These are phyloP conservation scores for Emys orbicularis DNA, from an alignment of 2,797 vertebrate genomes.

Conservation along the genomic window DNA sequence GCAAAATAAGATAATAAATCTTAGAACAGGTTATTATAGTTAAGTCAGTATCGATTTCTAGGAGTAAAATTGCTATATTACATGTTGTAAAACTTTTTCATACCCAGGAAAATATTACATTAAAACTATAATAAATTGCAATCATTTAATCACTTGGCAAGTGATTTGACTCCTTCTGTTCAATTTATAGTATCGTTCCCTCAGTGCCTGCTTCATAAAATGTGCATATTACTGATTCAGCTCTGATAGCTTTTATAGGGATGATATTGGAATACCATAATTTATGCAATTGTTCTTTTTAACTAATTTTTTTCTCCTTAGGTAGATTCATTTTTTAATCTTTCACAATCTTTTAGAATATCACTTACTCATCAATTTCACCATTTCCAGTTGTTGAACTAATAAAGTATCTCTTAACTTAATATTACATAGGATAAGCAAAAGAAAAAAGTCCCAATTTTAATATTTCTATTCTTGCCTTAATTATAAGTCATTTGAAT, in stretches of 20 bases:
- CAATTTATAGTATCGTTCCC: conserved; percentile 66
- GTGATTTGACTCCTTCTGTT: conserved; percentile 66
- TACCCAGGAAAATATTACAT: conserved; percentile 70
- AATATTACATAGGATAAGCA: neutral
- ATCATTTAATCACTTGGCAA: conserved; percentile 73
- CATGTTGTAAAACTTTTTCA: conserved; percentile 68
- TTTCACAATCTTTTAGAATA: conserved; percentile 21
- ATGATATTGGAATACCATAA: conserved; percentile 30
- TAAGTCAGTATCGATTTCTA: conserved; percentile 61
- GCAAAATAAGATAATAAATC: conserved; percentile 69
- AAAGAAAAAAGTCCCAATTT: neutral
- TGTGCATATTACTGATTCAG: conserved; percentile 50
- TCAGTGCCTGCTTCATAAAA: conserved; percentile 67
- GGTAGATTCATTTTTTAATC: conserved; percentile 18
- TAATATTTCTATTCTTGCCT: conserved; percentile 7
- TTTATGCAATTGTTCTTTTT: conserved; percentile 67
- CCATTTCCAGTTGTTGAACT: neutral
- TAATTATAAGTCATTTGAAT: conserved; percentile 46
- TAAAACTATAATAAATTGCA: conserved; percentile 71
- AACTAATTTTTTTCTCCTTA: conserved; percentile 6
- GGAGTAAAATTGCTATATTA: conserved; percentile 67
- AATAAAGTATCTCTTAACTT: conserved; percentile 33
- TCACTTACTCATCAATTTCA: conserved; percentile 22
- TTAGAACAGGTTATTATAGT: conserved; percentile 50
- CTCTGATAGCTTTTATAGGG: conserved; percentile 61